phyloP scores from a whole-genome alignment of 2,797 vertebrate genomes.

The Lophius americanus region DNA sequence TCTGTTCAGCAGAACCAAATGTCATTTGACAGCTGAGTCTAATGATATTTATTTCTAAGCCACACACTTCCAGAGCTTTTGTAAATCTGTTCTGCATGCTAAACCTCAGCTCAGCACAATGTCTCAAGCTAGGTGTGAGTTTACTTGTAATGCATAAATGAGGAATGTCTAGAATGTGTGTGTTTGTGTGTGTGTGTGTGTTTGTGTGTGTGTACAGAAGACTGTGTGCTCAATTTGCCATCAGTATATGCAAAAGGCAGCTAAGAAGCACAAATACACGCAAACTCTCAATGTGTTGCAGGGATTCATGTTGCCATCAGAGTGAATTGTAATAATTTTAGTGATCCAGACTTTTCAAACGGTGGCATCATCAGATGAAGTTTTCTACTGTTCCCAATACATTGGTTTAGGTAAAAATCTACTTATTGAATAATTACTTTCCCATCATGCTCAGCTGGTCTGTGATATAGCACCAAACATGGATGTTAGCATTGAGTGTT shows the following conservation, averaged over 20 bases:
- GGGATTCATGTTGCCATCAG: not conserved
- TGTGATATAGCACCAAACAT: too few relatives aligned
- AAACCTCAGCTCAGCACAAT: slow-evolving; percentile 43
- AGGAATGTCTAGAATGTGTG: slow-evolving; percentile 62
- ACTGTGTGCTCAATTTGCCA: slow-evolving; percentile 9
- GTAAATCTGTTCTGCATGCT: slow-evolving; percentile 61
- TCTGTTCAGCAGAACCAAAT: slow-evolving; percentile 66
- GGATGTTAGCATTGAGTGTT: not conserved
- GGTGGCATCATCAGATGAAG: not conserved
- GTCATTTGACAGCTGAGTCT: slow-evolving; percentile 73
- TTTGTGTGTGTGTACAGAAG: slow-evolving; percentile 35
- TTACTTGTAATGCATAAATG: slow-evolving; percentile 49
- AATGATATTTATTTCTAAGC: slow-evolving; percentile 80
- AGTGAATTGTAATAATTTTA: not conserved
- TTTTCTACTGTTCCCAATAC: too few relatives aligned
- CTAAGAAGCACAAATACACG: slow-evolving; percentile 57
- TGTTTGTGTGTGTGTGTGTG: slow-evolving; percentile 39
- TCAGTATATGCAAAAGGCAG: slow-evolving; percentile 33
- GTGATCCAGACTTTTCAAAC: not conserved
- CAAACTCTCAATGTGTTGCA: slow-evolving; percentile 19
- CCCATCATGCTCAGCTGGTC: not conserved
- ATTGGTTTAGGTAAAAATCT: not conserved
- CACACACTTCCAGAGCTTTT: slow-evolving; percentile 64
- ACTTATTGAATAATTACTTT: not conserved
- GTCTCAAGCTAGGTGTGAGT: slow-evolving; percentile 52